Percentiles rank a stretch among this genome's conserved stretches.
These are phyloP conservation scores for Oryzaephilus surinamensis DNA, from an alignment of 1,140 invertebrate genomes.

Conservation along the genomic window DNA sequence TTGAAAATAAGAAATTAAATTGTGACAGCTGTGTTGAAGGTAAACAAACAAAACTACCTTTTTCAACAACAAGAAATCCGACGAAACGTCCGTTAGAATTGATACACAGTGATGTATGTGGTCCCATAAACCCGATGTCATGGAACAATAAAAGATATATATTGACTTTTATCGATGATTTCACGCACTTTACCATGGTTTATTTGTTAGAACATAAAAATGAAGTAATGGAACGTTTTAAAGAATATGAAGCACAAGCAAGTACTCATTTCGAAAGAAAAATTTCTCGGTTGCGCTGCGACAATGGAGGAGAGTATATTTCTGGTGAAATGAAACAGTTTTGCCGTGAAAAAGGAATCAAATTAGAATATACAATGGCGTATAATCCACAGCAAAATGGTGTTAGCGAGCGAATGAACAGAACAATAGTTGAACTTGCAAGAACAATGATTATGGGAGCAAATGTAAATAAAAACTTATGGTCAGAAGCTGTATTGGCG, in stretches of 20 bases:
- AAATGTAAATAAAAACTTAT: conserved; percentile 4
- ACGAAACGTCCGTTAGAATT: conserved; percentile 34
- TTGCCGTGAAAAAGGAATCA: conserved; percentile 16
- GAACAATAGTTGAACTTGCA: conserved; percentile 2
- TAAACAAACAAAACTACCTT: conserved; percentile 34
- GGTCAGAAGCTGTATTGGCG: conserved; percentile 2
- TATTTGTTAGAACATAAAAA: conserved; percentile 33
- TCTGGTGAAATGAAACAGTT: conserved; percentile 34
- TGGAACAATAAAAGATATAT: conserved; percentile 33
- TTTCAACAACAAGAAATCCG: conserved; percentile 27
- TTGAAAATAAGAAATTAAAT: conserved; percentile 11
- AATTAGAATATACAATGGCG: neutral
- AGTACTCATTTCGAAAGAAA: conserved; percentile 25
- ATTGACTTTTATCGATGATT: conserved; percentile 33
- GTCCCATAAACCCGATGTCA: conserved; percentile 33
- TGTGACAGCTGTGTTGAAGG: conserved; percentile 39
- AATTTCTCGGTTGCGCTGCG: conserved; percentile 34
- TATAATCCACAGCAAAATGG: conserved; percentile 1
- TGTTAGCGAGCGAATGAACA: conserved; percentile 3
- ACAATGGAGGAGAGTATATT: conserved; percentile 37
- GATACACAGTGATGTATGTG: conserved; percentile 38
- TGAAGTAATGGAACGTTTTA: conserved; percentile 31
- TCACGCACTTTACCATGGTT: conserved; percentile 29
- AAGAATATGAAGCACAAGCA: conserved; percentile 30
- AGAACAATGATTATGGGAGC: conserved; percentile 1